Evolutionary conservation across 2,113 vertebrate genomes (phyloP).

Genomic region (Alethe diademata): DNA sequence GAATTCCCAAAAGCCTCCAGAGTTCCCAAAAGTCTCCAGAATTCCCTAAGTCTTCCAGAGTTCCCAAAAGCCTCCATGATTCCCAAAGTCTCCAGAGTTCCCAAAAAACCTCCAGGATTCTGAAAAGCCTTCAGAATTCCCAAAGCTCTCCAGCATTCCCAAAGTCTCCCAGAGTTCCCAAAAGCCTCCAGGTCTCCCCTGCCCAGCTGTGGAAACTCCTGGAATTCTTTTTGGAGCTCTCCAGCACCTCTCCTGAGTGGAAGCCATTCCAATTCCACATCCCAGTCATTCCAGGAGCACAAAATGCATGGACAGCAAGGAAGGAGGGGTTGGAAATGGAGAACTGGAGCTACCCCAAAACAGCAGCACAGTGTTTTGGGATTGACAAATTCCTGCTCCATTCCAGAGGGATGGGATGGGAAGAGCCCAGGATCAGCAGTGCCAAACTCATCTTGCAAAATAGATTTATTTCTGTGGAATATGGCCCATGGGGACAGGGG

Average conservation of each 20-base stretch:
- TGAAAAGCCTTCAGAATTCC: not conserved
- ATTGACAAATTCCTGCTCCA: fast-evolving
- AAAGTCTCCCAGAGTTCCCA: not conserved
- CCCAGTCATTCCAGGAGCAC: fast-evolving
- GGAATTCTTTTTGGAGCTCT: not conserved
- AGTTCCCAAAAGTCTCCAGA: too few relatives aligned
- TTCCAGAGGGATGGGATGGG: not conserved
- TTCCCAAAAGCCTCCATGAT: not conserved
- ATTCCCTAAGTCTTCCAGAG: too few relatives aligned
- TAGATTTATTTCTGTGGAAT: fast-evolving
- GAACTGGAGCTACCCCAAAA: fast-evolving
- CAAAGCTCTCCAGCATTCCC: too few relatives aligned
- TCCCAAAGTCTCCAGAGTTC: not conserved
- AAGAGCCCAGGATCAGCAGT: not conserved
- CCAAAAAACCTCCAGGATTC: not conserved
- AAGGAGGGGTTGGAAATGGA: not conserved
- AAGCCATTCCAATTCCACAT: not conserved
- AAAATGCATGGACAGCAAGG: fast-evolving
- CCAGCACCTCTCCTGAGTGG: not conserved
- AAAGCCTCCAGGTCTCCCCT: not conserved
- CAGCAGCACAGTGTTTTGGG: not conserved
- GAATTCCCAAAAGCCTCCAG: too few relatives aligned
- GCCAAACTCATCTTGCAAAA: not conserved
- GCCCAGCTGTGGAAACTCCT: not conserved
- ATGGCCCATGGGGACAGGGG: not conserved